Base-by-base conservation (phyloP, 2,797 vertebrate species). In the Hemibagrus guttatus region DNA sequence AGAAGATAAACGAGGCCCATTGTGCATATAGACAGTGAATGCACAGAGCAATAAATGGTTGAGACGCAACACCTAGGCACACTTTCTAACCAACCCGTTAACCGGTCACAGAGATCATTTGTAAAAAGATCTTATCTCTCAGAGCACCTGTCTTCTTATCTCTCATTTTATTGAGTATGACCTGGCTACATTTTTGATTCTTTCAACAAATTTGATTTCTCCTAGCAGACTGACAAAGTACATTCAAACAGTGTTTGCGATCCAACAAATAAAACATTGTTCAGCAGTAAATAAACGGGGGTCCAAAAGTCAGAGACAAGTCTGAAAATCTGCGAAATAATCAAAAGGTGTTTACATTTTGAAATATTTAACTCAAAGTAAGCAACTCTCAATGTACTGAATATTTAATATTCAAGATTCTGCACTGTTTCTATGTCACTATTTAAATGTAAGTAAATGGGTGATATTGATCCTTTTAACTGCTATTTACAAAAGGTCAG, bases 131-230 rank as follows among this genome's bases (percentile, higher is more conserved):
- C 28, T 87, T 54, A 66, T 87, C 82, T 68, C 42, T 35, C n/a
- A 21, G 19, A 86, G 78, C 89, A 89, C 84, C 87, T 90, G 86
- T 75, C 19, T 75, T 49, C 66, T 68, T 86, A 81, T 81, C 69
- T 75, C 66, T 81, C n/a, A 31, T 42, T 66, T 72, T 78, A 49
- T 64, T 83, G 81, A 85, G 59, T 81, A 85, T 87, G 7, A n/a
- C 83, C 84, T 84, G n/a, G 42, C 2, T 8, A 31, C 26, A 52
- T 81, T 84, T 58, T 61, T 59, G 17, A 58, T 59, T 31, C 21
- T 35, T 79, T 54, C 17, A 79, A 58, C 17, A 78, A 31, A 78
- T 9, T 46, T 31, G 26, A 84, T 82, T 42, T 59, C 42, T 63
- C 42, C 9, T 63, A n/a, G 35, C 59, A 79, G 58, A 56, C 35